Evolutionary conservation across 92 coral and sea anemone species (phyloP).

Genomic region (Phenganax stokvisi): DNA sequence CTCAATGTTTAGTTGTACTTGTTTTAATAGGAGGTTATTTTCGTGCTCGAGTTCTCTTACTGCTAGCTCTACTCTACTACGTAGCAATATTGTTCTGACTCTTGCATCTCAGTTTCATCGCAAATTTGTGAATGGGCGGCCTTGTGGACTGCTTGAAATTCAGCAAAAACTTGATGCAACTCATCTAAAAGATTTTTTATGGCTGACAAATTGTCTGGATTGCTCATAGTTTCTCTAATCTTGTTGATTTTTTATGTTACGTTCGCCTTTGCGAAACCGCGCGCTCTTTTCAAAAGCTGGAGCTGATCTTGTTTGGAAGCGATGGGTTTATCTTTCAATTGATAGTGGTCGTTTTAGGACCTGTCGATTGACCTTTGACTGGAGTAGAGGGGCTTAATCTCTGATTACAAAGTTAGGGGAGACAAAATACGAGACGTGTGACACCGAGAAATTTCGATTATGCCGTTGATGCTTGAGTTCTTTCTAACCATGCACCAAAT

Average conservation of each 20-base stretch:
- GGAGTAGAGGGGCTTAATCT: too few relatives aligned
- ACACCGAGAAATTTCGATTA: too few relatives aligned
- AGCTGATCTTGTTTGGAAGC: background rate
- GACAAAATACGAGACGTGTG: too few relatives aligned
- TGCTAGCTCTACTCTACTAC: background rate
- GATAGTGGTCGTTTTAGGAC: too few relatives aligned
- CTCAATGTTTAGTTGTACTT: background rate
- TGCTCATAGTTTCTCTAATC: background rate
- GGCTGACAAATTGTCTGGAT: background rate
- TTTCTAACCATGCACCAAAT: too few relatives aligned
- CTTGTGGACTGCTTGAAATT: background rate
- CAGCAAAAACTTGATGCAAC: background rate
- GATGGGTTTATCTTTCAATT: too few relatives aligned
- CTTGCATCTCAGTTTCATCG: background rate
- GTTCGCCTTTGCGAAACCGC: background rate
- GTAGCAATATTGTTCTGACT: background rate
- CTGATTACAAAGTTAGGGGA: too few relatives aligned
- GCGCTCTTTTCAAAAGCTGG: background rate
- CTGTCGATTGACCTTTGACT: too few relatives aligned
- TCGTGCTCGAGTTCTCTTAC: background rate
- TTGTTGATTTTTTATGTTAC: background rate
- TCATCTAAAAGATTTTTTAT: background rate
- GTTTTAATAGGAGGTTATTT: background rate
- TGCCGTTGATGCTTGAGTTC: too few relatives aligned
- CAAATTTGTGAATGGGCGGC: background rate